Evolutionary conservation across 2,113 vertebrate species (phyloP).

Genomic region (Seriola quinqueradiata): DNA sequence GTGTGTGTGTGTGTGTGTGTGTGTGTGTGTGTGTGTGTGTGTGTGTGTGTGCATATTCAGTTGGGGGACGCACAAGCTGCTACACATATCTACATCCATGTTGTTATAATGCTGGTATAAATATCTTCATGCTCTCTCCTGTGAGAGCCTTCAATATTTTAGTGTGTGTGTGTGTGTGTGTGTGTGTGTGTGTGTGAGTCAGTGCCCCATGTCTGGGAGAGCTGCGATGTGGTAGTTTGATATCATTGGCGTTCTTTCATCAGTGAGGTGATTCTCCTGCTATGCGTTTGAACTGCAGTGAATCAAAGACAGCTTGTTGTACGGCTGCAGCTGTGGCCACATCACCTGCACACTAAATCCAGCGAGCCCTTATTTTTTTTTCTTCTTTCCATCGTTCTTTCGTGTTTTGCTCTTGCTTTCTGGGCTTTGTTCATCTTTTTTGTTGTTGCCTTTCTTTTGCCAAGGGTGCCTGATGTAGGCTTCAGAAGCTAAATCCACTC

Average conservation of each 20-base stretch:
- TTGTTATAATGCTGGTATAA: not conserved
- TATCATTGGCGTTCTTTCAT: constrained; percentile 71
- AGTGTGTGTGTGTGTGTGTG: constrained; percentile 15
- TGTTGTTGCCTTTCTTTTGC: not conserved
- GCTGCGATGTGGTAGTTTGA: constrained; percentile 66
- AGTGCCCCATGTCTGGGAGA: constrained; percentile 19
- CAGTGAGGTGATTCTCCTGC: constrained; percentile 74
- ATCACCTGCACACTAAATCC: constrained; percentile 55
- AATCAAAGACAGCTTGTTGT: constrained; percentile 71
- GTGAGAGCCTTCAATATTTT: not conserved
- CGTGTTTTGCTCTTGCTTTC: not conserved
- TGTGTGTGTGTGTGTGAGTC: constrained; percentile 30
- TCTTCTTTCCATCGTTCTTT: constrained; percentile 10
- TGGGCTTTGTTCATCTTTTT: constrained; percentile 14
- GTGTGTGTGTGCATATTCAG: not conserved
- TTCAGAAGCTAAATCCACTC: constrained; percentile 12
- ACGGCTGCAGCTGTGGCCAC: constrained; percentile 64
- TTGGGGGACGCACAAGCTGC: not conserved
- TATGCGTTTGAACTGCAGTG: constrained; percentile 73
- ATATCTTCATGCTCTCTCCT: not conserved
- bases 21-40: constrained; percentile 16
- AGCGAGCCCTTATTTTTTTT: not conserved
- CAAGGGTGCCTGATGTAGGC: not conserved
- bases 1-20: constrained; percentile 22
- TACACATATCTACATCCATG: not conserved